Evolutionary conservation across 1,140 invertebrate genomes (phyloP).

Genomic region (Contarinia nasturtii): DNA sequence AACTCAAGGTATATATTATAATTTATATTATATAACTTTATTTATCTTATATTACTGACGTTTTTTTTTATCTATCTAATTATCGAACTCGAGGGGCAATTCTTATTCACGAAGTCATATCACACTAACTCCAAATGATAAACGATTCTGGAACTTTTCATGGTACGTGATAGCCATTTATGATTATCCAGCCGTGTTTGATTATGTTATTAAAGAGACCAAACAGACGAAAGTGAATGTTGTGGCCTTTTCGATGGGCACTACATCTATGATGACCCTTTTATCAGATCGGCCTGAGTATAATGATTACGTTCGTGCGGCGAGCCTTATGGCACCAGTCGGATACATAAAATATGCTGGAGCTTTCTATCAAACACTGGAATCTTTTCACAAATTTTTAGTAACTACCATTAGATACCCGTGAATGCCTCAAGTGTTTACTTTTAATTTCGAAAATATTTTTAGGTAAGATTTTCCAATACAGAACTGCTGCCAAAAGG

Average conservation of each 20-base stretch:
- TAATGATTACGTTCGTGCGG: slow-evolving; percentile 34
- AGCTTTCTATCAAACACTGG: slow-evolving; percentile 23
- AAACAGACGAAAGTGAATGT: slow-evolving; percentile 31
- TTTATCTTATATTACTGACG: too few species aligned
- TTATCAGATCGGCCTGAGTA: slow-evolving; percentile 35
- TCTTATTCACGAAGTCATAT: slow-evolving; percentile 39
- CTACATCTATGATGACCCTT: slow-evolving; percentile 32
- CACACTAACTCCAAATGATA: slow-evolving; percentile 29
- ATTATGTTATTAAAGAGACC: slow-evolving; percentile 39
- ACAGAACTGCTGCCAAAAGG: too few species aligned
- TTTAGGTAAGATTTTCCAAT: too few species aligned
- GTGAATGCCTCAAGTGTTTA: too few species aligned
- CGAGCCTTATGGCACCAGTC: slow-evolving; percentile 42
- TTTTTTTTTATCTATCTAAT: slow-evolving; percentile 36
- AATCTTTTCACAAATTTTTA: slow-evolving; percentile 16
- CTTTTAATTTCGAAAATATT: not conserved
- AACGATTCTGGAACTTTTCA: slow-evolving; percentile 30
- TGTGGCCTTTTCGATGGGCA: slow-evolving; percentile 39
- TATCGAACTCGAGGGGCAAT: slow-evolving; percentile 23
- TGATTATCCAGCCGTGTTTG: slow-evolving; percentile 45
- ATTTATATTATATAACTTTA: slow-evolving; percentile 30
- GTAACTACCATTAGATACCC: slow-evolving; percentile 12
- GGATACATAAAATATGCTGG: slow-evolving; percentile 33
- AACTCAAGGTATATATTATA: slow-evolving; percentile 43
- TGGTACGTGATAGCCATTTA: slow-evolving; percentile 52